Base-by-base conservation (phyloP, 2,113 vertebrate species). In the Vicugna pacos region DNA sequence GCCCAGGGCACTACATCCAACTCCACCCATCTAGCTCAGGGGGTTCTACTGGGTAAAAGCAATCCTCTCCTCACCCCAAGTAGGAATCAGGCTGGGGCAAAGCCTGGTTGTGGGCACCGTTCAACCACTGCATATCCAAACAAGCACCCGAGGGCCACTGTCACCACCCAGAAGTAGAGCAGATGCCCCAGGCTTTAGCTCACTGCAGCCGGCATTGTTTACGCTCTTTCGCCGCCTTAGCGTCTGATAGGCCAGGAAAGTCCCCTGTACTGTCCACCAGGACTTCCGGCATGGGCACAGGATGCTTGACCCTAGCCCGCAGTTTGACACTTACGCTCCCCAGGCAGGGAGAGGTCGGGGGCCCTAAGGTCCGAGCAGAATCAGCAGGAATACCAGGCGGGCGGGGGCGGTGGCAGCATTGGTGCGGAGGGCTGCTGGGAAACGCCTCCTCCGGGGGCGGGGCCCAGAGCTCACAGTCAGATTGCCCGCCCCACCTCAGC, bases 201-300 rank as follows among this genome's bases (percentile, higher is more conserved):
- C 67, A 69, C 89, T 89, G 90, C 86, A 89, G 82, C 84, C 72
- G 87, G 97, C 97, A 98, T 98, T 98, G 98, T 98, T 94, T 97
- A 95, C 50, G 85, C 92, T 97, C 70, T 96, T 91, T 96, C 42
- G 5, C 64, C 0, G 56, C 86, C 88, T 86, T 87, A 38, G 52
- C 73, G 89, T 82, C 65, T 87, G 80, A 95, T 52, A 54, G 93
- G 96, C 94, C 84, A 77, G 48, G 6, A 80, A 96, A 82, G 89
- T 82, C 56, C 89, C 92, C 72, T 16, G 77, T 42, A 90, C 65
- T 58, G 90, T 94, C 54, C 67, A 26, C 85, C 48, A 91, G 70
- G 70, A 86, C 85, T 94, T 98, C 80, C 73, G 77, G 56, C 67
- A 64, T 16, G 5, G 89, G 48, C 52, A 35, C 0, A 0, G 46